These are phyloP conservation scores for Epicauta chinensis DNA, from an alignment of 1,140 invertebrate genomes.

Conservation along the genomic window DNA sequence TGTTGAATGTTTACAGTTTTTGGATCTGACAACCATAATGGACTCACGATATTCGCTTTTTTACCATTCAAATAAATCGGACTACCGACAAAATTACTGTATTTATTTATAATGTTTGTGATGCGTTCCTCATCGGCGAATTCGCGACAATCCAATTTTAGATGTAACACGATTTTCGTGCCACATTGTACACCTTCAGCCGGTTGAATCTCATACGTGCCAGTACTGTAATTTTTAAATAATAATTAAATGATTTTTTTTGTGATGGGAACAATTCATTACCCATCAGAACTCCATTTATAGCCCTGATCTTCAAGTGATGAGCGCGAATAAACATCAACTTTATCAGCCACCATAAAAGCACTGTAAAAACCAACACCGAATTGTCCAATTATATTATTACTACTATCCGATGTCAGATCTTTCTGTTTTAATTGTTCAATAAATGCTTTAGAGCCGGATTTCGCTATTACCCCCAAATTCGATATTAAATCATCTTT, in stretches of 20 bases:
- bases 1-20: constrained; percentile 80
- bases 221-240: constrained; percentile 52
- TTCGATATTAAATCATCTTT: constrained; percentile 85
- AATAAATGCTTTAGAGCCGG: constrained; percentile 89
- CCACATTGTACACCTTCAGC: constrained; percentile 77
- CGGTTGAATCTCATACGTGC: constrained; percentile 83
- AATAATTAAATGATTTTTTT: too few relatives aligned
- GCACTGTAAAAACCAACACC: constrained; percentile 97
- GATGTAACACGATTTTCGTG: constrained; percentile 88
- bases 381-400: constrained; percentile 95
- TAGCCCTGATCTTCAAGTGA: constrained; percentile 60
- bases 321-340: constrained; percentile 79
- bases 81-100: constrained; percentile 94
- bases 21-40: constrained; percentile 88
- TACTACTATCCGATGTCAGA: constrained; percentile 51
- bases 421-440: constrained; percentile 73
- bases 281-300: constrained; percentile 88
- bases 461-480: constrained; percentile 91
- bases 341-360: constrained; percentile 94
- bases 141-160: constrained; percentile 81
- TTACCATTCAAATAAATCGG: constrained; percentile 89
- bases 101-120: constrained; percentile 86
- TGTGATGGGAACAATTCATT: constrained; percentile 24
- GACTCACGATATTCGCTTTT: constrained; percentile 57
- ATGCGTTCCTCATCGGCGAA: constrained; percentile 84